Base-by-base conservation (phyloP, 1,140 invertebrate species). In the Helicoverpa zea region DNA sequence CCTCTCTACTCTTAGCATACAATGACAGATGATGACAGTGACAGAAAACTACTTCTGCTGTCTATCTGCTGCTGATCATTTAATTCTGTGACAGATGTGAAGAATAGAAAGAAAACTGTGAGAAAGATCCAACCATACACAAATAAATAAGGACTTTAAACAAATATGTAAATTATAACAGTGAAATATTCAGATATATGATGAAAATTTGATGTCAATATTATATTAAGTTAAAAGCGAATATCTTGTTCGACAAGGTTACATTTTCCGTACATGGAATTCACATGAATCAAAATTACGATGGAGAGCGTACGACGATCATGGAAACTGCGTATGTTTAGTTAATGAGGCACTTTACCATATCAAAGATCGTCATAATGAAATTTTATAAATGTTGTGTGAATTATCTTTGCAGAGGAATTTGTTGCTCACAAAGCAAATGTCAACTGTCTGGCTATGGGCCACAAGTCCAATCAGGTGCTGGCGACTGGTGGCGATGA, bases 401-500 rank as follows among this genome's bases (percentile, higher is more conserved):
- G 10, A 16, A 61, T 9, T 79, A 49, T 54, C 58, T 76, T 89
- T 96, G 58, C 96, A 99, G 98, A 98, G 95, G 98, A 99, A 90
- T 98, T 99, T 95, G 96, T 97, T 75, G 98, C 98, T 63, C 98
- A 99, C 95, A 96, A 97, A 81, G 97, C 97, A 79, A 98, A 98
- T 95, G 98, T 99, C 81, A 99, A 98, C 88, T 99, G 98, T 90
- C 94, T 99, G 84, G 97, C 98, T 29, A 96, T 99, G 92, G 98
- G 98, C 61, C 95, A 95, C 85, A 99, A 98, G 94, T 98, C 98
- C 54, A 95, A 95, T 81, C 95, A 95, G 88, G 98, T 99, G 66
- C 96, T 99, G 91, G 99, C 98, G 63, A 99, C 99, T 84, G 99
- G 99, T 68, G 99, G 99, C 83, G 98, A 99, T 93, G 99, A 99